Percentiles rank a stretch among this genome's conserved stretches.
These are phyloP conservation scores for Agrenia bidenticulata DNA, from an alignment of 2,888 invertebrate genomes.

Conservation along the genomic window DNA sequence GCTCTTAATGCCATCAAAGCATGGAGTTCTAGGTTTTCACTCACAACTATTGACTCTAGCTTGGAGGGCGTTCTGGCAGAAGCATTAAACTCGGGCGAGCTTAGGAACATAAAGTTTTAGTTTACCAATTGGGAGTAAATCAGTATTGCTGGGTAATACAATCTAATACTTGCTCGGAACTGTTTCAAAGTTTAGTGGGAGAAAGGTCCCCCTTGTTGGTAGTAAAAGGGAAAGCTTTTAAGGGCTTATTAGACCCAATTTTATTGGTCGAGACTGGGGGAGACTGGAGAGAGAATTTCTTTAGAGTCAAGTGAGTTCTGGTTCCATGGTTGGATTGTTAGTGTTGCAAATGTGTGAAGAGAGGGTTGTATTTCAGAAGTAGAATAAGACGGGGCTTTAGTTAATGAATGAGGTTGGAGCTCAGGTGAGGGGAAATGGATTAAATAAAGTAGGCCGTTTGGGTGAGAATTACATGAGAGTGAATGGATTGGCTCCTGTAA, in stretches of 20 bases:
- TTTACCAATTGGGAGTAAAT: not conserved
- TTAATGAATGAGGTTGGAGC: not conserved
- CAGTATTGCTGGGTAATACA: not conserved
- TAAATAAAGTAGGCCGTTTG: slow-evolving; percentile 1
- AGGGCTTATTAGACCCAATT: slow-evolving; percentile 7
- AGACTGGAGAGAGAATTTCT: too few species aligned
- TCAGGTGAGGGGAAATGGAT: not conserved
- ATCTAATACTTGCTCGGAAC: not conserved
- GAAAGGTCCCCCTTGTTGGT: too few species aligned
- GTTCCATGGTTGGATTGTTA: too few species aligned
- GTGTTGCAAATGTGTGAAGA: too few species aligned
- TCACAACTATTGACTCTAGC: too few species aligned
- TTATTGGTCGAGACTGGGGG: not conserved
- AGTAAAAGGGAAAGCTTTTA: slow-evolving; percentile 8
- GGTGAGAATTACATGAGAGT: not conserved
- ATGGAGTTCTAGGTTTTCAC: too few species aligned
- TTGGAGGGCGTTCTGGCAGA: too few species aligned
- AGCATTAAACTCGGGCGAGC: too few species aligned
- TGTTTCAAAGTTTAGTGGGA: not conserved
- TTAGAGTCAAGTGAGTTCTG: too few species aligned
- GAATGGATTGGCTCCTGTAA: not conserved
- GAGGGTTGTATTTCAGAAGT: not conserved
- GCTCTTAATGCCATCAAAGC: too few species aligned
- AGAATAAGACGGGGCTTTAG: not conserved
- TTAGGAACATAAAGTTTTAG: too few species aligned